Base-by-base conservation (phyloP, 2,888 invertebrate species). In the Asteroscopus sphinx region DNA sequence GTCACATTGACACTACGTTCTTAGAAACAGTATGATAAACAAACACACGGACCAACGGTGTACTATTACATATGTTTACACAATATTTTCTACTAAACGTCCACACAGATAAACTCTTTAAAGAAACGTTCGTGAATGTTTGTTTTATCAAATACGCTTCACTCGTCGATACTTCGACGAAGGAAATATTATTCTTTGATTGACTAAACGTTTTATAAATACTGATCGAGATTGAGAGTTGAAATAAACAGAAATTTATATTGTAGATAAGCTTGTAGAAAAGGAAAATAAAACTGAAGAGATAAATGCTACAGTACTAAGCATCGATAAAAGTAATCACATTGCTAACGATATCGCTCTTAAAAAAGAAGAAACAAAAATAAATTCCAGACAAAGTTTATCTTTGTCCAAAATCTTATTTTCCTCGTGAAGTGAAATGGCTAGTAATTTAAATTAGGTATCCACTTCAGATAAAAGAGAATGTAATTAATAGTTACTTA, bases 1-100 rank as follows among this genome's bases (percentile, higher is more conserved):
- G 75, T 70, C 72, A 71, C 75, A 77, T 76, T 74, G 64, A 69
- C 77, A 68, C 74, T 68, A 58, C 62, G 60, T 83, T 81, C 83
- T 78, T 40, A 76, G 81, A 83, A 76, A 75, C 55, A 58, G 62
- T 68, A 69, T 62, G 75, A 77, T 81, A 80, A 82, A 82, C 76
- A 81, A 77, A 80, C 61, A 61, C 28, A 56, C 58, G 58, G 48
- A 60, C 78, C 49, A 55, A 61, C 74, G 57, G 80, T 77, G 69
- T 76, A 73, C 66, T 67, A 73, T 81, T 80, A 75, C 76, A 64
- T 68, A 45, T 77, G 74, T 79, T 77, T 80, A 76, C 72, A 73
- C 60, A 74, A 71, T 63, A 65, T 58, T 74, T 73, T 64, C 68
- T 56, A 68, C 60, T 61, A 64, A 65, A 73, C 57, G 59, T 58